Evolutionary conservation across 2,797 vertebrate species (phyloP), one percentile per base, ranked within the genome.

Genomic region (Atherinosoma microstoma): DNA sequence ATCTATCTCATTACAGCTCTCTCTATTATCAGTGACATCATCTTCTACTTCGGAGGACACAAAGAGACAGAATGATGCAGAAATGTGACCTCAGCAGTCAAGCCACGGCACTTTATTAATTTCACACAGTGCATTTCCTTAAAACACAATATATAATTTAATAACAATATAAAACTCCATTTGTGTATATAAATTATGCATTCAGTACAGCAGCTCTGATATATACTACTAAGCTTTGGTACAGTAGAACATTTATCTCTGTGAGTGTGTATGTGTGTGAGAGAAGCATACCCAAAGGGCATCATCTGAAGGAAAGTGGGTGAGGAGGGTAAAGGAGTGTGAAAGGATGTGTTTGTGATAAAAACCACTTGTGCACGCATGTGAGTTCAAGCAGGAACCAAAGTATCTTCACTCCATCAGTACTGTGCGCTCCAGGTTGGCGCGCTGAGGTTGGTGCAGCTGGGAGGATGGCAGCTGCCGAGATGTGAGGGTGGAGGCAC

Each of bases 181-280:
- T 90, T 95, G 90, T 85, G 93, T 95, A 95, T 97, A 97, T 96
- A 97, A 97, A 97, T 96, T 95, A 96, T 96, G 96, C 95, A 95
- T 96, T 96, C 95, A 94, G 93, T 96, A 96, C 94, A 96, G 94
- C 93, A 95, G 80, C 89, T 95, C 84, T 93, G 91, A 91, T 83
- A 89, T 87, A 89, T 90, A 89, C 84, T 89, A 88, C 94, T 94
- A 93, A 96, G 95, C 96, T 97, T 97, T 97, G 97, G 96, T 97
- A 97, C 94, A 95, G 89, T 94, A 90, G 94, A 94, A 93, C 87
- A 79, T 85, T 77, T 80, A 49, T 88, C 45, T 82, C 8, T 76
- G 57, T 79, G 66, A 56, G 74, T 66, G 70, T 40, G 73, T 70
- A 18, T 65, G 54, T 70, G 40, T 74, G 76, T 54, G 65, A 54